Evolutionary conservation across 2,888 invertebrate genomes (phyloP), one percentile per base, ranked within the genome.

Genomic region (Corbicula japonica): DNA sequence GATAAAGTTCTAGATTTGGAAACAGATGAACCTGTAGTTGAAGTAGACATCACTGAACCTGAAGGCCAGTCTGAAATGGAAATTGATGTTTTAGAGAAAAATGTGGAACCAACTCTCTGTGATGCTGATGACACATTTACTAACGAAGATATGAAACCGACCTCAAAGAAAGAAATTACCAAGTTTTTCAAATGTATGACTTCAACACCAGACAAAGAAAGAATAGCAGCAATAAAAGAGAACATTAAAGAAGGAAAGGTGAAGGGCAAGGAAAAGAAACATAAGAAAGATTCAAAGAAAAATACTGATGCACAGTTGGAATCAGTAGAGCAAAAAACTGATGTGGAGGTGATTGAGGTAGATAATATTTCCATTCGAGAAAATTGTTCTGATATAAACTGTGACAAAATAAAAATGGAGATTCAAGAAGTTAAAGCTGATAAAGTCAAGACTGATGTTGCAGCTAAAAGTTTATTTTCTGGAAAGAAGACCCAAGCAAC

Each of bases 401-500:
- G 41, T 12, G 18, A 38, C 8, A 38, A 38, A 18, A 12, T 38
- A 12, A 8, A 38, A 38, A 8, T 38, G 41, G 41, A 38, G 18
- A 38, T 8, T 38, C 41, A 38, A 18, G 41, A 18, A 38, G 18
- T 12, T 4, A 10, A 50, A 34, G 28, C 32, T 28, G 34, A 50
- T n/a, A n/a, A 34, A 38, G 12, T 34, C n/a, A 63, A 48, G 21
- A 18, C 21, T 48, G 63, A 50, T 48, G 21, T 34, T 18, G 15
- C n/a, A 0, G 26, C 1, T 50, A 63, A 63, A 48, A 34, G 34
- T 34, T 21, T 30, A 32, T 34, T 23, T 23, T 34, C 34, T 41
- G 66, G 52, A 62, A 75, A 56, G 71, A 56, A 56, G 26, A 80
- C 84, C 15, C 87, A 87, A 58, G 77, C 86, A 23, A 87, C 85